phyloP scores from a whole-genome alignment of 2,797 vertebrate species.

The Huso huso region DNA sequence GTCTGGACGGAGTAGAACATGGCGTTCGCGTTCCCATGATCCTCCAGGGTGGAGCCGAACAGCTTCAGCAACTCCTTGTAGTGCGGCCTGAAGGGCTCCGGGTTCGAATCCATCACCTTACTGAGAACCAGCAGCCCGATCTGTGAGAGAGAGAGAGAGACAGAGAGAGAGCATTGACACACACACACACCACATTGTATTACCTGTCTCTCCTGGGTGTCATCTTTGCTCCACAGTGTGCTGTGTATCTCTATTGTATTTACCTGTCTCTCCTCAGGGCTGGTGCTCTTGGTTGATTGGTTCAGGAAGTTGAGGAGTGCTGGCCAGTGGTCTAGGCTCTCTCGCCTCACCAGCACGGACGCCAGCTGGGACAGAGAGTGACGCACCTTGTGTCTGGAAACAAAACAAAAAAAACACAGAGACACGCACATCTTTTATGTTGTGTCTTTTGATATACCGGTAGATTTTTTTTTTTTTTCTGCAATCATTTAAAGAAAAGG shows the following conservation, averaged over 20 bases:
- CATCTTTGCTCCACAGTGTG: too few species aligned
- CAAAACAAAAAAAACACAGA: not conserved
- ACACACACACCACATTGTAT: too few species aligned
- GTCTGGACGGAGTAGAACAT: conserved; percentile 76
- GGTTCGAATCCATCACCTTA: conserved; percentile 72
- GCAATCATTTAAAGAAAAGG: too few species aligned
- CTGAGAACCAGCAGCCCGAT: conserved; percentile 73
- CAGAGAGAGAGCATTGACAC: too few species aligned
- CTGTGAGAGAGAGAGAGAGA: conserved; percentile 34
- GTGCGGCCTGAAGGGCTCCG: conserved; percentile 68
- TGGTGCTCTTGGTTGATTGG: conserved; percentile 63
- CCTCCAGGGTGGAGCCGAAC: conserved; percentile 59
- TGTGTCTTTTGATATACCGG: too few species aligned
- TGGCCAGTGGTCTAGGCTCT: conserved; percentile 78
- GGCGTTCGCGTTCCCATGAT: conserved; percentile 57
- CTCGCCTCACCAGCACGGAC: conserved; percentile 74
- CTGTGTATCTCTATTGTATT: too few species aligned
- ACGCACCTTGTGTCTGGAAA: conserved; percentile 69
- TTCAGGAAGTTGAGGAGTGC: conserved; percentile 72
- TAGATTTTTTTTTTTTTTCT: too few species aligned
- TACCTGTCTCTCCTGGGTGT: too few species aligned
- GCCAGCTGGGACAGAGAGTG: conserved; percentile 77
- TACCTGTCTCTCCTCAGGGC: conserved; percentile 71
- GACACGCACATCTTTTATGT: too few species aligned
- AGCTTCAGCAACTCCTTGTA: conserved; percentile 70